Base-by-base conservation (phyloP, 2,113 vertebrate species). In the Capreolus pygargus region DNA sequence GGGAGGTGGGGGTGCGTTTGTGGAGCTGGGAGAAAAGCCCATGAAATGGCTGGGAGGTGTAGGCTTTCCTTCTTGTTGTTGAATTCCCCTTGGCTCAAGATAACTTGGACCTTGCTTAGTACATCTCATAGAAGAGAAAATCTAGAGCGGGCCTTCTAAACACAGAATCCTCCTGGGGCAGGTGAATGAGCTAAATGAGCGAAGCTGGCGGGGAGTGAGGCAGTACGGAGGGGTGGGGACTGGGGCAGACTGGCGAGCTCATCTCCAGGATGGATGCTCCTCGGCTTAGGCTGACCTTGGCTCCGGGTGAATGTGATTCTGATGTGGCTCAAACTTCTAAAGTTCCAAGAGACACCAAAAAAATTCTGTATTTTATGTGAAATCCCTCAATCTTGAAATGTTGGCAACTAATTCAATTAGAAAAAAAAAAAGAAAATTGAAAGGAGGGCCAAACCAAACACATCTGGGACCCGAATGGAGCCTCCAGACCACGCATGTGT, bases 41-140 rank as follows among this genome's bases (percentile, higher is more conserved):
- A 0, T 2, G 7, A 8, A 6, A 82, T 25, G 17, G 1, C 14
- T 0, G n/a, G 0, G 36, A 64, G 64, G 74, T 12, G 19, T 3
- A 5, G 3, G 19, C n/a, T 83, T 82, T 47, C 33, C 30, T 52
- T 86, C 50, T 58, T 2, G 3, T 82, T 21, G 36, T 74, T 50
- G 25, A 52, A 54, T 43, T 15, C 30, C 50, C 0, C 4, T 67
- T 36, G 58, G 47, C 45, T 55, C 2, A 6, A 30, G 27, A 52
- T 1, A 43, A 60, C 94, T 74, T 14, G 25, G 81, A 84, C 39
- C 39, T 60, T 86, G 60, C 82, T 55, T 0, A 4, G 30, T 50
- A 16, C 45, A 5, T 36, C 33, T 70, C 78, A 60, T 12, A 43
- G 91, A 86, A 57, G 50, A 88, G 43, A 61, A 58, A 23, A 47